Percentiles rank a stretch among this genome's conserved stretches.
phyloP scores from a whole-genome alignment of 2,797 vertebrate species.

The Poecile montanus region DNA sequence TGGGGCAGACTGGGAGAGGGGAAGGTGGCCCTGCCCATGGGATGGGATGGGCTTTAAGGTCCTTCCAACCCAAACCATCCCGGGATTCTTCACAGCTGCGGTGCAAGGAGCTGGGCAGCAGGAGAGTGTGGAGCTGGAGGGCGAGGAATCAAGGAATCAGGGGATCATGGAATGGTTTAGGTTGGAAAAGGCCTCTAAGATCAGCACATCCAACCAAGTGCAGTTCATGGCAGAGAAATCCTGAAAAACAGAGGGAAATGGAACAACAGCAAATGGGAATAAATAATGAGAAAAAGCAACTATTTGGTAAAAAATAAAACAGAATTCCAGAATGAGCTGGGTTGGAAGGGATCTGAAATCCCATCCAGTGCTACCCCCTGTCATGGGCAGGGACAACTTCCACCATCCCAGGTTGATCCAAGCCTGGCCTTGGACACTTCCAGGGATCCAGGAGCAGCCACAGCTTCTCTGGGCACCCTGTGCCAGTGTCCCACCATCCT shows the following conservation, averaged over 20 bases:
- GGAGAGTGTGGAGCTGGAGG: rapidly evolving
- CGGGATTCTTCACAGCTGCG: not conserved
- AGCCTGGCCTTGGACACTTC: not conserved
- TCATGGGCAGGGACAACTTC: not conserved
- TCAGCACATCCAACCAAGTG: not conserved
- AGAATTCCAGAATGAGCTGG: not conserved
- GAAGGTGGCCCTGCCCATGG: not conserved
- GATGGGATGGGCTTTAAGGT: not conserved
- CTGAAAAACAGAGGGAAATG: not conserved
- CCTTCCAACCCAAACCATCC: not conserved
- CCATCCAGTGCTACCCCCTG: not conserved
- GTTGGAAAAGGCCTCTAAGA: not conserved
- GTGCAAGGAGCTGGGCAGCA: rapidly evolving
- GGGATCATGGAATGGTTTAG: not conserved
- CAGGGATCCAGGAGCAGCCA: not conserved
- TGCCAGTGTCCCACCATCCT: not conserved
- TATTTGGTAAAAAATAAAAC: not conserved
- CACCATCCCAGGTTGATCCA: rapidly evolving
- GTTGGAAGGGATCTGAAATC: not conserved
- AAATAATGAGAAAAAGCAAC: not conserved
- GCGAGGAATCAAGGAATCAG: not conserved
- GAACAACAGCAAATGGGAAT: not conserved
- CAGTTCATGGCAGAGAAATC: not conserved
- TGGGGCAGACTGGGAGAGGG: not conserved
- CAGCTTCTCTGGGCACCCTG: not conserved